Conservation (phyloP, 64 coral and sea anemone genomes). For the Pocillopora verrucosa region DNA sequence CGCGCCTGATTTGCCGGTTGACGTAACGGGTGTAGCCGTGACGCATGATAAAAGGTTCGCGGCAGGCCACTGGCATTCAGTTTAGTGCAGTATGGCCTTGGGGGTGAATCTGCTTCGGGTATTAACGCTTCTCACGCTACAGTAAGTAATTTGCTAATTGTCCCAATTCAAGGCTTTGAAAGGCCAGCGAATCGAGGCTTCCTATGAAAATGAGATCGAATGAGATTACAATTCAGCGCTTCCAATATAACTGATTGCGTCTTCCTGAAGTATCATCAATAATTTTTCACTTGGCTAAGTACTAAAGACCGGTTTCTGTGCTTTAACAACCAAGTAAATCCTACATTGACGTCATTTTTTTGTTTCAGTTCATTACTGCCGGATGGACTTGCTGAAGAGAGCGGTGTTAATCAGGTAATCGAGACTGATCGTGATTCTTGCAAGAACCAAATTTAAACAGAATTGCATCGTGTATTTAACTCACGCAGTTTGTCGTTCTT, state of each 20-base stretch:
- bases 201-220: constrained; percentile 6
- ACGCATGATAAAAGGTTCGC: constrained; percentile 89
- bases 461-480: constrained; percentile 34
- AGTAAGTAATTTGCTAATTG: constrained; percentile 33
- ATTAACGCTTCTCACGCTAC: constrained; percentile 14
- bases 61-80: constrained; percentile 59
- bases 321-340: constrained; percentile 17
- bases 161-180: background rate
- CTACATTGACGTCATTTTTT: constrained; percentile 15
- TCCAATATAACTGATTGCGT: background rate
- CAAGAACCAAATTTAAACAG: background rate
- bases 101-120: constrained; percentile 34
- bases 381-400: constrained; percentile 8
- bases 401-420: constrained; percentile 20
- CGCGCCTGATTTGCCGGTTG: constrained; percentile 40
- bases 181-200: background rate
- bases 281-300: constrained; percentile 39
- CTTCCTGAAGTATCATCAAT: constrained; percentile 34
- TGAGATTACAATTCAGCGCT: constrained; percentile 18
- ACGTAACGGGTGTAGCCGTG: constrained; percentile 55
- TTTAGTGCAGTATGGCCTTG: constrained; percentile 51
- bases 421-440: background rate
- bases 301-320: background rate
- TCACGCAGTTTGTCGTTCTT: background rate
- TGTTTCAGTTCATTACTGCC: constrained; percentile 18